Evolutionary conservation across 2,797 vertebrate species (phyloP), one percentile per base, ranked within the genome.

Genomic region (Sparus aurata): DNA sequence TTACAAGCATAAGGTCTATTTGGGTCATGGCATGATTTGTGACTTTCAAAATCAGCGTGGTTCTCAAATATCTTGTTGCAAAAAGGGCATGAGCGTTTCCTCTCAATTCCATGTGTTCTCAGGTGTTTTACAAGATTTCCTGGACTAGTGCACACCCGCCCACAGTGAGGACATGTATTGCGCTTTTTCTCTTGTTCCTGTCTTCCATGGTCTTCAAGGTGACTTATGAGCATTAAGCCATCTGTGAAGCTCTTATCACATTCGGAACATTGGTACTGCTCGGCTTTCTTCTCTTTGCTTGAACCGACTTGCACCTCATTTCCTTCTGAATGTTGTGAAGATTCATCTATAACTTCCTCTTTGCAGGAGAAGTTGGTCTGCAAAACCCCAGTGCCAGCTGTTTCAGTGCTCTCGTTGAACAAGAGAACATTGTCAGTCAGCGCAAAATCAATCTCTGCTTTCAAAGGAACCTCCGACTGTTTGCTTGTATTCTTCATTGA

Each of bases 181-280:
- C 62, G 71, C 81, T 86, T 94, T 88, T 71, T 94, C 16, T 92
- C 86, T 78, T 93, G 93, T 55, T 95, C 95, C 67, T 93, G 80
- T 66, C 95, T 91, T 60, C 95, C 95, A 85, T 96, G 96, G 62
- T 95, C 93, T 84, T 96, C 95, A 23, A 96, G 93, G 84, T 96
- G 96, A 87, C 94, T 96, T 72, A 96, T 96, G 45, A 96, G 95
- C 87, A 95, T 55, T n/a, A 96, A 88, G 11, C 96, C 95, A 86
- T 96, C 95, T 27, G 95, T 95, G 69, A 96, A 96, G 76, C 92
- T 95, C 78, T 92, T 73, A 62, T 96, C 94, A 83, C 96, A 96
- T 84, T 96, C 95, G 52, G 96, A 96, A 83, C 96, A 96, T 66
- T 96, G 95, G 88, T 96, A 96, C 71, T 94, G 94, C 55, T 93